Percentiles rank a stretch among this genome's conserved stretches.
Conservation (phyloP, 2,113 vertebrate species). For the Etia nguti region DNA sequence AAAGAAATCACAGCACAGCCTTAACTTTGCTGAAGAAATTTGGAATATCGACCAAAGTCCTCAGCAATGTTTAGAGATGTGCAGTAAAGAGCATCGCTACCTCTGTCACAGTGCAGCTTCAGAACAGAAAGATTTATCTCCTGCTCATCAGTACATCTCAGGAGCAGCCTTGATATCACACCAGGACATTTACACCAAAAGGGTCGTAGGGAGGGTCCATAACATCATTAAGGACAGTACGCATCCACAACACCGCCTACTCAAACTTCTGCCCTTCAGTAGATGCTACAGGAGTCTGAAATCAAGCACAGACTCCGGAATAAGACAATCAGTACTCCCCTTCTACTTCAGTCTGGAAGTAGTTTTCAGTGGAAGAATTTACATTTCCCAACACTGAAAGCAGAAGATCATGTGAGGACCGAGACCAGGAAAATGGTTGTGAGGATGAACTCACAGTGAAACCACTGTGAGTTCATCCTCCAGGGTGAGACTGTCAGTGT, state of each 20-base stretch:
- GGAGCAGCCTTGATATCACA: neutral
- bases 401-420: neutral
- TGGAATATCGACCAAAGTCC: neutral
- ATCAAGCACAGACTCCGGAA: neutral
- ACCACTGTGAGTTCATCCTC: neutral
- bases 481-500: neutral
- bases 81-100: neutral
- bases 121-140: neutral
- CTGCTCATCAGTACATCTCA: neutral
- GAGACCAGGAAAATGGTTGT: neutral
- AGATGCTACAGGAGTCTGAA: neutral
- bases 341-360: neutral
- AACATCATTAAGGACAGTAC: neutral
- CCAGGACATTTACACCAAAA: neutral
- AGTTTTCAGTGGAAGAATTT: neutral
- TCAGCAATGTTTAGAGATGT: neutral
- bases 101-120: neutral
- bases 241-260: neutral
- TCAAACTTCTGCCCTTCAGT: neutral
- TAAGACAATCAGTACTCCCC: neutral
- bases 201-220: neutral
- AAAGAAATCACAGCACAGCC: neutral
- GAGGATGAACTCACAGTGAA: too few species aligned
- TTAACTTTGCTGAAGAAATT: neutral
- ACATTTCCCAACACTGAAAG: neutral